phyloP scores from a whole-genome alignment of 2,888 invertebrate genomes.

The Polymixis flavicincta region DNA sequence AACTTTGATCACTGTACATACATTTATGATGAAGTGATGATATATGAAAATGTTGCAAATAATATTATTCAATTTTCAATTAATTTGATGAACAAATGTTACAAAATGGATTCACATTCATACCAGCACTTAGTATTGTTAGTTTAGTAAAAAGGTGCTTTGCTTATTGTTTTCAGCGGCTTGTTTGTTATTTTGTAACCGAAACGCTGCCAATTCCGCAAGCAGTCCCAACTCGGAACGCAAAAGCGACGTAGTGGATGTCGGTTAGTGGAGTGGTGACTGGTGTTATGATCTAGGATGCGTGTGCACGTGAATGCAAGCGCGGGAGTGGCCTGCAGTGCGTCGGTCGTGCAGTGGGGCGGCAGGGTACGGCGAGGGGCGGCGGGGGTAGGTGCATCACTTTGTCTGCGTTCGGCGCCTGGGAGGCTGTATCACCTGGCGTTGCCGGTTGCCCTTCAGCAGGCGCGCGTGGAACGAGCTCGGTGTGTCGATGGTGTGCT shows the following conservation, averaged over 20 bases:
- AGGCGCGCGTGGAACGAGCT: slow-evolving; percentile 95
- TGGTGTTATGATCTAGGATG: slow-evolving; percentile 52
- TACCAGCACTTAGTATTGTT: slow-evolving; percentile 20
- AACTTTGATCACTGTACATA: slow-evolving; percentile 21
- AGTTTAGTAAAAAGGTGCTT: slow-evolving; percentile 10
- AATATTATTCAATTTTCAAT: not conserved
- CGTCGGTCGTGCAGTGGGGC: slow-evolving; percentile 56
- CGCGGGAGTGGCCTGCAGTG: slow-evolving; percentile 69
- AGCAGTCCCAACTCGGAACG: slow-evolving; percentile 33
- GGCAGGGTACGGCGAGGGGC: slow-evolving; percentile 39
- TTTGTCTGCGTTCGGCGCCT: slow-evolving; percentile 52
- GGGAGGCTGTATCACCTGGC: slow-evolving; percentile 83
- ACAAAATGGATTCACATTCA: slow-evolving; percentile 37
- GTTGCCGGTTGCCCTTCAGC: slow-evolving; percentile 92
- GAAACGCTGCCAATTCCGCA: slow-evolving; percentile 34
- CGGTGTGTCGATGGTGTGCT: slow-evolving; percentile 97
- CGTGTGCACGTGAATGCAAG: slow-evolving; percentile 70
- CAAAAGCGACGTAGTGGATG: slow-evolving; percentile 39
- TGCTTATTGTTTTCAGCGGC: slow-evolving; percentile 13
- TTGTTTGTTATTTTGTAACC: slow-evolving; percentile 19
- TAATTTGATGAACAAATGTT: slow-evolving; percentile 27
- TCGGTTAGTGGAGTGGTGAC: slow-evolving; percentile 42
- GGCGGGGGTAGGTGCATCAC: slow-evolving; percentile 59
- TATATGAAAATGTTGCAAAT: slow-evolving; percentile 19
- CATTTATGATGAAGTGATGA: slow-evolving; percentile 7